Evolutionary conservation across 2,888 invertebrate species (phyloP).

Genomic region (Anorthoa munda): DNA sequence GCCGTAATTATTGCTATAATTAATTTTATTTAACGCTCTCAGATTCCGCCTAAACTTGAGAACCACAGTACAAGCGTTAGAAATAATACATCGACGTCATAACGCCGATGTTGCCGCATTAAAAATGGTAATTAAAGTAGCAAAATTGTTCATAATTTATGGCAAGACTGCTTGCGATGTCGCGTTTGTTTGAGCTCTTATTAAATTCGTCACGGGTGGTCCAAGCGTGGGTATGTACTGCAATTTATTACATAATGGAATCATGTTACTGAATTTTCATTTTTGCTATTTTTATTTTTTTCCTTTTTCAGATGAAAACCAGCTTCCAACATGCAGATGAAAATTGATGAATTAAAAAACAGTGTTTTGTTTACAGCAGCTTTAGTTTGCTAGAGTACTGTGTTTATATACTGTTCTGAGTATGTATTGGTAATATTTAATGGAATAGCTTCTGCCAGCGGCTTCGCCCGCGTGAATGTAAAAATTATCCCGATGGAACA

Average conservation of each 20-base stretch:
- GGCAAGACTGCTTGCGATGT: neutral
- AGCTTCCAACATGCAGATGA: neutral
- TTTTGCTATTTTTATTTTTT: neutral
- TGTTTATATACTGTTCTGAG: constrained; percentile 1
- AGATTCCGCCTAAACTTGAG: constrained; percentile 17
- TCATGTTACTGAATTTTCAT: constrained; percentile 4
- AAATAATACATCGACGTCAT: constrained; percentile 26
- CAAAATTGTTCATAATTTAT: constrained; percentile 34
- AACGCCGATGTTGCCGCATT: constrained; percentile 37
- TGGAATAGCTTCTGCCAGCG: neutral
- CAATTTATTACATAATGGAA: constrained; percentile 26
- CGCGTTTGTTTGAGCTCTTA: constrained; percentile 25
- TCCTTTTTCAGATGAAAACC: neutral
- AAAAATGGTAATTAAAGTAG: constrained; percentile 40
- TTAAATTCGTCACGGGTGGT: constrained; percentile 39
- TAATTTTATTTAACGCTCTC: constrained; percentile 10
- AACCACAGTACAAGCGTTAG: constrained; percentile 1
- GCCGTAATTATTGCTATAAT: constrained; percentile 7
- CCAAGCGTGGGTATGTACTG: neutral
- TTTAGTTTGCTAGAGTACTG: constrained; percentile 4
- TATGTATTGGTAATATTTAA: constrained; percentile 1
- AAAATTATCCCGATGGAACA: too few species aligned
- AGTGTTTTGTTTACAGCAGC: neutral
- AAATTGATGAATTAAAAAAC: neutral
- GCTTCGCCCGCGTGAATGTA: too few species aligned